These are phyloP conservation scores for Cololabis saira DNA, from an alignment of 2,113 vertebrate genomes.

Conservation along the genomic window DNA sequence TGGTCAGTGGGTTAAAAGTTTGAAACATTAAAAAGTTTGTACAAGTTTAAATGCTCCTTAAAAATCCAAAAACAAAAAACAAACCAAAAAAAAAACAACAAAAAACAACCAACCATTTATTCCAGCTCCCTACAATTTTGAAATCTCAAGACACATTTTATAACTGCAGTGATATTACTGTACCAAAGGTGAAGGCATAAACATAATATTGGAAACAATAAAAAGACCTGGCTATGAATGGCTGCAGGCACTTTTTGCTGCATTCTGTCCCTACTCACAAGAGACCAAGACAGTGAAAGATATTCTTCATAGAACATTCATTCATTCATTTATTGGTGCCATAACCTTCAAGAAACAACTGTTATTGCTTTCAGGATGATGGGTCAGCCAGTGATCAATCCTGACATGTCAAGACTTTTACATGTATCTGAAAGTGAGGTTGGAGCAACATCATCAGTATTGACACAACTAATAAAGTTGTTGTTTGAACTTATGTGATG, in stretches of 20 bases:
- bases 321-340: conserved; percentile 38
- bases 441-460: background rate
- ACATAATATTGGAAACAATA: conserved; percentile 66
- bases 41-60: background rate
- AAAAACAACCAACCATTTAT: background rate
- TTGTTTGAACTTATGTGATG: no score
- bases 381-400: conserved; percentile 57
- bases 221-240: conserved; percentile 42
- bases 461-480: background rate
- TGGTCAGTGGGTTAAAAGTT: background rate
- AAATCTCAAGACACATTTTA: conserved; percentile 8
- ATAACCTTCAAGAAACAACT: conserved; percentile 63
- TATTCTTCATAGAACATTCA: conserved; percentile 71
- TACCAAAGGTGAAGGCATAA: conserved; percentile 39
- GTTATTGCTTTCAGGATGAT: conserved; percentile 76
- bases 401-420: conserved; percentile 54
- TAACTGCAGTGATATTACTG: background rate
- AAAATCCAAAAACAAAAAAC: no score
- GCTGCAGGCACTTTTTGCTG: conserved; percentile 53
- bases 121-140: background rate
- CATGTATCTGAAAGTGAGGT: conserved; percentile 24
- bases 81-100: no score
- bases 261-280: conserved; percentile 53
- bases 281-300: conserved; percentile 74
- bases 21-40: background rate